Percentiles rank a stretch among this genome's conserved stretches.
Evolutionary conservation across 2,797 vertebrate genomes (phyloP).

Genomic region (Parotocinclus haroldoi): DNA sequence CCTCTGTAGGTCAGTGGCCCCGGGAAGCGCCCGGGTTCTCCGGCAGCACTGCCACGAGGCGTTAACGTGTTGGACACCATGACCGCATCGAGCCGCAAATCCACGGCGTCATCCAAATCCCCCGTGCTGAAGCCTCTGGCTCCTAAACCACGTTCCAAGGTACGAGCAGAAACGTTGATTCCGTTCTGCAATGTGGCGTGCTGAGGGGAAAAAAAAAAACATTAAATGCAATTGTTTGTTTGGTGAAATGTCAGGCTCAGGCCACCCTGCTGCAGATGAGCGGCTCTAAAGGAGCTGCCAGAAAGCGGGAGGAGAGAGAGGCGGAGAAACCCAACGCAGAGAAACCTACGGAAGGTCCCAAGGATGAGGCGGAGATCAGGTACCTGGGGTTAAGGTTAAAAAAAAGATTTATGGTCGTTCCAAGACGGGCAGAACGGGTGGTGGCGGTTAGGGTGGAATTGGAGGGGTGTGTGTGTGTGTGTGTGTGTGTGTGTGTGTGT

Average conservation of each 20-base stretch:
- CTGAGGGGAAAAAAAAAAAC: too few relatives aligned
- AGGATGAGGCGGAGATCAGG: slow-evolving; percentile 77
- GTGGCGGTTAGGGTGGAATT: too few relatives aligned
- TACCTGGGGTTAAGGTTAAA: too few relatives aligned
- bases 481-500: too few relatives aligned
- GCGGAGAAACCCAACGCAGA: slow-evolving; percentile 46
- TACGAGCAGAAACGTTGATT: too few relatives aligned
- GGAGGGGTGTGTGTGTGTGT: too few relatives aligned
- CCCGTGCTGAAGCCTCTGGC: slow-evolving; percentile 85
- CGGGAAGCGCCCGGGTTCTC: slow-evolving; percentile 64
- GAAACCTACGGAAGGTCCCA: slow-evolving; percentile 33
- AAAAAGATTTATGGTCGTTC: too few relatives aligned
- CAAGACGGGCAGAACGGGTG: too few relatives aligned
- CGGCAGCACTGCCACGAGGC: slow-evolving; percentile 60
- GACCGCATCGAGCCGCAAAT: slow-evolving; percentile 74
- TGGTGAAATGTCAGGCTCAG: slow-evolving; percentile 63
- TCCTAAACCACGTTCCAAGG: slow-evolving; percentile 82
- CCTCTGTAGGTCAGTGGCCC: slow-evolving; percentile 70
- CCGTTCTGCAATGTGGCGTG: too few relatives aligned
- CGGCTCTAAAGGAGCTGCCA: slow-evolving; percentile 58
- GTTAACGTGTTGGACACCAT: slow-evolving; percentile 86
- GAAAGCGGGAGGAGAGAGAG: slow-evolving; percentile 61
- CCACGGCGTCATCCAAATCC: slow-evolving; percentile 54
- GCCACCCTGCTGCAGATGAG: slow-evolving; percentile 82
- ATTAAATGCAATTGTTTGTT: too few relatives aligned